Conservation (phyloP, 2,113 vertebrate species). For the Promerops cafer region DNA sequence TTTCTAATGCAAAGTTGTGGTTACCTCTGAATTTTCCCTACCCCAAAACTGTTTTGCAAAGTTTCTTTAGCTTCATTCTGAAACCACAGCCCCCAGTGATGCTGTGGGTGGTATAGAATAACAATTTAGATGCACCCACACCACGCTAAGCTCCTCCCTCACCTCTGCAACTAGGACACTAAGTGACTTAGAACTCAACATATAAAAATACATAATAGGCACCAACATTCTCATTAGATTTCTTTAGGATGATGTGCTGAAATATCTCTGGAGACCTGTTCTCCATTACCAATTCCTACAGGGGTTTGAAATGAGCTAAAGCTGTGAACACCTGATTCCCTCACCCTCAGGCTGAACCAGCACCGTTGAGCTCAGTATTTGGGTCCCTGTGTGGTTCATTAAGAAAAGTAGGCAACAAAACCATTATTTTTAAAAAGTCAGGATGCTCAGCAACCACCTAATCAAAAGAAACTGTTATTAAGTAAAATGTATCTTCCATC, state of each 20-base stretch:
- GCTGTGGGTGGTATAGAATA: not conserved
- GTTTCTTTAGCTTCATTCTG: not conserved
- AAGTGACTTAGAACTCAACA: not conserved
- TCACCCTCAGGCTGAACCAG: not conserved
- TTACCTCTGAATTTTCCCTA: not conserved
- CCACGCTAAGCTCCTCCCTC: not conserved
- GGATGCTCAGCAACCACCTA: not conserved
- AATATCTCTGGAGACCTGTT: not conserved
- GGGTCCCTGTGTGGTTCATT: not conserved
- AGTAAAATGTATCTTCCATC: not conserved
- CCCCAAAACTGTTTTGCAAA: not conserved
- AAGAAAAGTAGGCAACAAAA: not conserved
- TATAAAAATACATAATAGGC: not conserved
- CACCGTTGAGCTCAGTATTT: not conserved
- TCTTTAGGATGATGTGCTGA: not conserved
- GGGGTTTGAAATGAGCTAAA: not conserved
- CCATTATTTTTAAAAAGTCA: not conserved
- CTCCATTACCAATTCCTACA: not conserved
- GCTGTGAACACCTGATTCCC: not conserved
- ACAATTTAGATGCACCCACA: not conserved
- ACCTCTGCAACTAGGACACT: not conserved
- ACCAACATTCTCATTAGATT: not conserved
- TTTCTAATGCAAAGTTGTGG: not conserved
- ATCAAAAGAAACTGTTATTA: rapidly evolving
- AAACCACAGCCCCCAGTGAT: not conserved